A percentile compares a stretch with the other conserved stretches of the same genome.
Conservation (phyloP, 2,888 invertebrate species). For the Adela reaumurella region DNA sequence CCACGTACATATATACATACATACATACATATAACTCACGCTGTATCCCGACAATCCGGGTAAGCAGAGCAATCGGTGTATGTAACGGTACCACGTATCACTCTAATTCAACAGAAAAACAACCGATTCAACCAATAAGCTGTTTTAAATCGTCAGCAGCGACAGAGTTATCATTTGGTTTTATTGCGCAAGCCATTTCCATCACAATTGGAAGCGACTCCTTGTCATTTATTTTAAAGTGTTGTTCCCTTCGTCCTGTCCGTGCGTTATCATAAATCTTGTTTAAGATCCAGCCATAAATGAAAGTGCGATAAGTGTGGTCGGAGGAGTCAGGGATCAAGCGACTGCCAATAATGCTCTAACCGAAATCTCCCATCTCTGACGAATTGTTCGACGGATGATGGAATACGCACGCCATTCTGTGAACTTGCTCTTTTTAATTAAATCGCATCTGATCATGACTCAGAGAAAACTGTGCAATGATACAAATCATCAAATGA, state of each 20-base stretch:
- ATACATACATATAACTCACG: too few relatives aligned
- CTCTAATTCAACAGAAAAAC: background rate
- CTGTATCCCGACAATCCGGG: too few relatives aligned
- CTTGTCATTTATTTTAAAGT: constrained; percentile 56
- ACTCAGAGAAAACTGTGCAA: too few relatives aligned
- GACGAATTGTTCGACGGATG: constrained; percentile 38
- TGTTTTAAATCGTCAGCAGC: constrained; percentile 50
- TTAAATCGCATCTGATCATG: background rate
- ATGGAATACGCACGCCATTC: background rate
- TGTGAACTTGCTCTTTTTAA: background rate
- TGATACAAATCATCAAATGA: too few relatives aligned
- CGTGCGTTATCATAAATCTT: constrained; percentile 58
- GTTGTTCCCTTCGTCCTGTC: constrained; percentile 40
- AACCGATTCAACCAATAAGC: background rate
- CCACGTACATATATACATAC: too few relatives aligned
- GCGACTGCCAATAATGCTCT: constrained; percentile 39
- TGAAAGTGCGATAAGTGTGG: constrained; percentile 42
- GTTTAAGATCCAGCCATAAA: constrained; percentile 54
- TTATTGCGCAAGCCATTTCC: constrained; percentile 56
- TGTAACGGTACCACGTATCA: too few relatives aligned
- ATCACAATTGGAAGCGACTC: constrained; percentile 54
- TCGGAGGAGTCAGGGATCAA: constrained; percentile 25
- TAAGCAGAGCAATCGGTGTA: too few relatives aligned
- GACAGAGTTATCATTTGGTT: constrained; percentile 54
- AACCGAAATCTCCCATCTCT: constrained; percentile 37